Evolutionary conservation across 2,797 vertebrate species (phyloP), one percentile per base, ranked within the genome.

Genomic region (Cirrhinus mrigala): DNA sequence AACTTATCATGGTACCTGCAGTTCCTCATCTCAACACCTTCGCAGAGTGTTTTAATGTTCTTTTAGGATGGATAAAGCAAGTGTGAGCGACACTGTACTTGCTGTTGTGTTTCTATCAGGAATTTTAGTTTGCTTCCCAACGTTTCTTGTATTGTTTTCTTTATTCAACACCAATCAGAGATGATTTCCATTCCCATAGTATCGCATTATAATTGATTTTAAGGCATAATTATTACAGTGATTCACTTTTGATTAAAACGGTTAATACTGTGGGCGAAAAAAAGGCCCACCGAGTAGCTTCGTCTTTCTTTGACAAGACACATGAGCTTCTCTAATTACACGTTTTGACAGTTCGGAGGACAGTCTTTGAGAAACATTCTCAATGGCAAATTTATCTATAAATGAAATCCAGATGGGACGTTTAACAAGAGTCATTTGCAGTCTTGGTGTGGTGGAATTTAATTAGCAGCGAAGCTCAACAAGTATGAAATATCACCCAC

Each of bases 41-140:
- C 95, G 93, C 94, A 92, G 94, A 95, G 95, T 93, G 94, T 87
- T 93, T 92, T 93, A 96, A 94, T 93, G 93, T 95, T 95, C 91
- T 93, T 94, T 94, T 90, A 86, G 83, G 86, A 64, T 81, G 77
- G 50, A 74, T 73, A 92, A 92, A 92, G 93, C 91, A 93, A 95
- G 89, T 91, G 91, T 87, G 93, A 95, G 93, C 14, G 11, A 60
- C 33, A 62, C 62, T 46, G 75, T 46, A 89, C 91, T 89, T 92
- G 9, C 33, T 24, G 12, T 62, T 50, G 27, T 18, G 44, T 27
- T 40, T 83, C 33, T 22, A 3, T 79, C 40, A 22, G 56, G 1
- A 44, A 46, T 22, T 62, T 40, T 40, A 46, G 4, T 64, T 15
- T 73, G n/a, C 8, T 48, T 24, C 1, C 5, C 40, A 48, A 24